Percentiles rank a stretch among this genome's conserved stretches.
These are phyloP conservation scores for Andrena dorsata DNA, from an alignment of 2,888 invertebrate species.

Conservation along the genomic window DNA sequence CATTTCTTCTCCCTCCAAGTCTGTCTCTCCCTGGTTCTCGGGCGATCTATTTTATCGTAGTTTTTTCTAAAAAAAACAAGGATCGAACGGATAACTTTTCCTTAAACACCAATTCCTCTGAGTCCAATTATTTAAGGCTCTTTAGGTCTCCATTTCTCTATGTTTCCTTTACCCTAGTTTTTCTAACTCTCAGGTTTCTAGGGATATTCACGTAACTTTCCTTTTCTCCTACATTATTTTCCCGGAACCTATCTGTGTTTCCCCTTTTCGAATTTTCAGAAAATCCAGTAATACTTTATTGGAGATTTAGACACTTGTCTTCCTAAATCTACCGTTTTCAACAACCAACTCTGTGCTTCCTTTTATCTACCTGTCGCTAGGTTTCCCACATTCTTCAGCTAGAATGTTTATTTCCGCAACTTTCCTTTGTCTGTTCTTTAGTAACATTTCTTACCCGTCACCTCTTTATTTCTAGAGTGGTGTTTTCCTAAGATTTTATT, in stretches of 20 bases:
- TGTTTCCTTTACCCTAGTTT: background rate
- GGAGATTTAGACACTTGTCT: background rate
- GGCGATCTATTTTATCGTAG: background rate
- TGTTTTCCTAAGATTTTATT: background rate
- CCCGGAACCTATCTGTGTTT: background rate
- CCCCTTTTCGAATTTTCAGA: no score
- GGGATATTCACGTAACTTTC: background rate
- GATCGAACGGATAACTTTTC: background rate
- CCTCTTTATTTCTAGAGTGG: background rate
- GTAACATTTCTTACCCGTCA: background rate
- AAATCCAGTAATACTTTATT: background rate
- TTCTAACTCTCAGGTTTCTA: background rate
- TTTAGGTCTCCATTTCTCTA: slow-evolving; percentile 3
- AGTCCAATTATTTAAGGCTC: background rate
- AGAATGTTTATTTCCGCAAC: background rate
- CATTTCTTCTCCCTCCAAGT: background rate
- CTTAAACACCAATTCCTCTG: background rate
- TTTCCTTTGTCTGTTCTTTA: background rate
- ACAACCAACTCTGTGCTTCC: background rate
- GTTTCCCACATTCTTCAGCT: background rate
- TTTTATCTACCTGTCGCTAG: background rate
- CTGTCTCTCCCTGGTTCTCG: background rate
- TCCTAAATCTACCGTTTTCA: background rate
- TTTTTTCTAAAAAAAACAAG: slow-evolving; percentile 1
- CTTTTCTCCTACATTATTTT: background rate